Percentiles rank a stretch among this genome's conserved stretches.
Conservation (phyloP, 2,113 vertebrate genomes). For the Ardeotis arabs region DNA sequence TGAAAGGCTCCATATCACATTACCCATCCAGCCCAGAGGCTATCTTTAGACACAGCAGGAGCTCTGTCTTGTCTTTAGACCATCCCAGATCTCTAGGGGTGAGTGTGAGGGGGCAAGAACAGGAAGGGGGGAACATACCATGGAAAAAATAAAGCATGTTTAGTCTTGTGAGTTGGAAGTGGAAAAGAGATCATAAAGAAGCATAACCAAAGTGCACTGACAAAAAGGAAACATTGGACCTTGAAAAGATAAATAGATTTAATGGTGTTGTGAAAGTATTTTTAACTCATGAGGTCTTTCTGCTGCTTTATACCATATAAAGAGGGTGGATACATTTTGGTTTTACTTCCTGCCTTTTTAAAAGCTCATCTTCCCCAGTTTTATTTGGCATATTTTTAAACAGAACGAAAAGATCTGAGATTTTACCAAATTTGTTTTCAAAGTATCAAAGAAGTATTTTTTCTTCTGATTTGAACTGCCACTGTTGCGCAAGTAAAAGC, state of each 20-base stretch:
- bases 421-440: neutral
- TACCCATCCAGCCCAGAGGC: neutral
- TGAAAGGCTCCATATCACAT: neutral
- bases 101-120: neutral
- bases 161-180: neutral
- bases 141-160: conserved; percentile 9
- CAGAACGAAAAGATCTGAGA: neutral
- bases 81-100: neutral
- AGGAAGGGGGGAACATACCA: neutral
- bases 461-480: neutral
- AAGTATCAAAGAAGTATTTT: neutral
- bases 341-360: neutral
- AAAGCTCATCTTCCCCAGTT: neutral
- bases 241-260: conserved; percentile 4
- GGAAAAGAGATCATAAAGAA: neutral
- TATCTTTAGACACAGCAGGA: conserved; percentile 1
- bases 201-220: neutral
- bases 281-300: neutral
- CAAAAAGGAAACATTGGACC: neutral
- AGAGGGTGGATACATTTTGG: neutral
- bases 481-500: neutral
- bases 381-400: neutral
- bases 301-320: neutral
- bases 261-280: neutral
- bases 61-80: neutral